Conservation (phyloP, 2,797 vertebrate genomes). For the Acanthis flammea region DNA sequence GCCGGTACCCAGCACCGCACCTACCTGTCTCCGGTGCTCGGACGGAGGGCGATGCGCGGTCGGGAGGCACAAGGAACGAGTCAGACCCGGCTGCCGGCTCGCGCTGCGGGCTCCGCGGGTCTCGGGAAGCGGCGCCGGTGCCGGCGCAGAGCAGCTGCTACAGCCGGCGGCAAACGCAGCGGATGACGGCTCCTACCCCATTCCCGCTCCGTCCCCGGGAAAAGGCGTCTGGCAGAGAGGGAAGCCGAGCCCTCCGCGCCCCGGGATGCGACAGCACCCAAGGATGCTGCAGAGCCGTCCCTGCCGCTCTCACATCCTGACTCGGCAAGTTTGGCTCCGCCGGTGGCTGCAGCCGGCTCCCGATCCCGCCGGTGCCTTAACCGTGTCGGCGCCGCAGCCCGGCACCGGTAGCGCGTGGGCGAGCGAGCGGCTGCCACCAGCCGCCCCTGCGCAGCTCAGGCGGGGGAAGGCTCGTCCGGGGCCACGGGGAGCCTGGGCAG, state of each 20-base stretch:
- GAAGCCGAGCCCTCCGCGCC: not conserved
- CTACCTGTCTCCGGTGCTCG: constrained; percentile 13
- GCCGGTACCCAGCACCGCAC: not conserved
- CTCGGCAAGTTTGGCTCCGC: constrained; percentile 63
- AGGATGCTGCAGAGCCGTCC: constrained; percentile 49
- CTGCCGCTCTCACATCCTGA: constrained; percentile 54
- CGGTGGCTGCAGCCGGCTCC: constrained; percentile 9
- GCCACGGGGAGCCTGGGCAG: not conserved
- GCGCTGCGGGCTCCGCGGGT: not conserved
- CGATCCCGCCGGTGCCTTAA: not conserved
- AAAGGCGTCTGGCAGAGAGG: not conserved
- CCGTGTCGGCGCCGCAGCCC: constrained; percentile 2
- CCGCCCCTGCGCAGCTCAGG: not conserved
- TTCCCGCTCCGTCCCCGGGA: not conserved
- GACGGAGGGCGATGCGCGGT: not conserved
- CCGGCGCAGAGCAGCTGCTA: not conserved
- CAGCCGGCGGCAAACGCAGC: not conserved
- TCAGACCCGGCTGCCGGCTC: not conserved
- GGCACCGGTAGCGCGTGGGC: not conserved
- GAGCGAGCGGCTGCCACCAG: not conserved
- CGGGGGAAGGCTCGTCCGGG: not conserved
- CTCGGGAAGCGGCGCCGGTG: not conserved
- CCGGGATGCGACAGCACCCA: constrained; percentile 17
- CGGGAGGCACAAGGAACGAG: not conserved
- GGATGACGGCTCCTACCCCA: not conserved